A percentile compares a stretch with the other conserved stretches of the same genome.
phyloP scores from a whole-genome alignment of 2,113 vertebrate genomes.

The Aleadryas rufinucha region DNA sequence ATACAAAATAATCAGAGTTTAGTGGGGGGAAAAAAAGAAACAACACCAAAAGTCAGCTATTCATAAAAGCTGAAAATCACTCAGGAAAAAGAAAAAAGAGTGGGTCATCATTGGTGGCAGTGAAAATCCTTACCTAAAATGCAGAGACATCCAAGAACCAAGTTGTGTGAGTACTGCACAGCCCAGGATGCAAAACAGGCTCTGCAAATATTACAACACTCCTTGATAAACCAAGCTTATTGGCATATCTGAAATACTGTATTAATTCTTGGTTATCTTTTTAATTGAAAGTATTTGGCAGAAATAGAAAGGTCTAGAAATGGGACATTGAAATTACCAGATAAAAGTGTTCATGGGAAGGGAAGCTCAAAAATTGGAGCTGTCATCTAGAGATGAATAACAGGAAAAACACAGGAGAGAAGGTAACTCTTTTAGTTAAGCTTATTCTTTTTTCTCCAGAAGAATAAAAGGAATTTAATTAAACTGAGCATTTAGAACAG shows the following conservation, averaged over 20 bases:
- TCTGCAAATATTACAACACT: not conserved
- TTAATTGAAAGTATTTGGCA: not conserved
- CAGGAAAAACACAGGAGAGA: not conserved
- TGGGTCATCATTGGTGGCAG: not conserved
- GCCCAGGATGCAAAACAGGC: not conserved
- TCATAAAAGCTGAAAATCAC: not conserved
- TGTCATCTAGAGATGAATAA: not conserved
- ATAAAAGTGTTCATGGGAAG: not conserved
- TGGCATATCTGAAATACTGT: not conserved
- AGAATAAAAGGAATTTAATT: constrained; percentile 15
- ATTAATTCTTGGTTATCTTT: not conserved
- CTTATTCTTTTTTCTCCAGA: not conserved
- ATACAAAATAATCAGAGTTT: not conserved
- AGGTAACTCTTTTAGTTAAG: not conserved
- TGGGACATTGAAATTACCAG: not conserved
- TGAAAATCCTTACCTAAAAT: not conserved
- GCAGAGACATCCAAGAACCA: not conserved
- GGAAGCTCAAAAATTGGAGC: not conserved
- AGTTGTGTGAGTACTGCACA: not conserved
- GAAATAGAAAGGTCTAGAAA: not conserved
- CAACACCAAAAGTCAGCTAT: not conserved
- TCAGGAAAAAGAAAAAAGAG: not conserved
- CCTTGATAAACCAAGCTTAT: not conserved
- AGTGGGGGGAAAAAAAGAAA: fast-evolving
- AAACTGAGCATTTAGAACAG: not conserved